Conservation (phyloP, 2,888 invertebrate species). For the Pammene aurita region DNA sequence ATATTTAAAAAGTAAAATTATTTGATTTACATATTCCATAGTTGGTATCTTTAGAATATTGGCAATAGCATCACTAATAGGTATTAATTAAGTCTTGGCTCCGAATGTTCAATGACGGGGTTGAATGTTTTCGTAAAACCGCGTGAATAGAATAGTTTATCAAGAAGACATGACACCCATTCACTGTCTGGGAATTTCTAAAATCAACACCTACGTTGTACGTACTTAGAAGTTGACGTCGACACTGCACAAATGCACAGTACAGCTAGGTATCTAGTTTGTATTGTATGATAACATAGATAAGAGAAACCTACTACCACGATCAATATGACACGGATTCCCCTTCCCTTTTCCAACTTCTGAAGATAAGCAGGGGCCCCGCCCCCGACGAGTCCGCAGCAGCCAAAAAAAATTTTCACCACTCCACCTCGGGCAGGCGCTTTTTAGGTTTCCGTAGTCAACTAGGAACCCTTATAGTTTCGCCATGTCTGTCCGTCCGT, state of each 20-base stretch:
- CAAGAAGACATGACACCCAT: slow-evolving; percentile 12
- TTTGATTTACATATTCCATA: too few species aligned
- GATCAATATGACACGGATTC: too few species aligned
- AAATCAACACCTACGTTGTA: slow-evolving; percentile 14
- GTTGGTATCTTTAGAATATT: background rate
- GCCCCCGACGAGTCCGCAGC: too few species aligned
- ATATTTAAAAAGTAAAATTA: too few species aligned
- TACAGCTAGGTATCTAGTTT: background rate
- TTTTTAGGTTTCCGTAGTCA: too few species aligned
- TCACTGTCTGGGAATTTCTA: slow-evolving; percentile 31
- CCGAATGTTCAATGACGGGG: slow-evolving; percentile 3
- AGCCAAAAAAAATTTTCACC: too few species aligned
- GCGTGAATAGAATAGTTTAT: slow-evolving; percentile 9
- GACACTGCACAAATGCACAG: slow-evolving; percentile 1
- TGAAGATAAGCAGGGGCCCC: too few species aligned
- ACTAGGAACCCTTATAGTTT: too few species aligned
- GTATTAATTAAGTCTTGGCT: slow-evolving; percentile 6
- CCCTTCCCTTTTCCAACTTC: too few species aligned
- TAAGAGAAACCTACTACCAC: background rate
- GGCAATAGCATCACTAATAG: background rate
- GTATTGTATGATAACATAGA: background rate
- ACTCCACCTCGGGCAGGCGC: too few species aligned
- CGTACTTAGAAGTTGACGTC: slow-evolving; percentile 1
- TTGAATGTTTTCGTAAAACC: slow-evolving; percentile 8
- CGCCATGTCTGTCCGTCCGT: too few species aligned